phyloP scores from a whole-genome alignment of 2,888 invertebrate genomes.

The Tethea ocularis region DNA sequence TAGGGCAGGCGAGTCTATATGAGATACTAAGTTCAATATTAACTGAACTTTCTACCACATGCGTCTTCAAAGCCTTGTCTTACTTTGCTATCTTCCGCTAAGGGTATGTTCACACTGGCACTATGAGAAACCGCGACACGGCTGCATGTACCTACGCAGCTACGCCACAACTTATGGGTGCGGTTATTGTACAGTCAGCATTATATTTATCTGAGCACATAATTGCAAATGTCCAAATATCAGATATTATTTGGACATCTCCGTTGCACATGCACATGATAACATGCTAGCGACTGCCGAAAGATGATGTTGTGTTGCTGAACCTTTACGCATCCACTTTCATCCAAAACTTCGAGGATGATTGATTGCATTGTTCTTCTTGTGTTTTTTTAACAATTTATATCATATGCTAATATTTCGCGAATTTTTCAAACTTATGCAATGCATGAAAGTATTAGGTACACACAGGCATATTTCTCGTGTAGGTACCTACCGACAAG shows the following conservation, averaged over 20 bases:
- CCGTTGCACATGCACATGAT: too few species aligned
- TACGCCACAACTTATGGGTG: neutral
- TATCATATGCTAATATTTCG: neutral
- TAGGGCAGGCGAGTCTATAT: neutral
- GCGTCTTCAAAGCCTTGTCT: neutral
- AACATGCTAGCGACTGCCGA: neutral
- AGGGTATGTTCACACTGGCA: neutral
- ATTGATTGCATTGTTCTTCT: conserved; percentile 1
- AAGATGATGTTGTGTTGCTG: neutral
- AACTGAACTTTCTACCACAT: neutral
- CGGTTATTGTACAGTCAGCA: conserved; percentile 5
- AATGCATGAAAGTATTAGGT: too few species aligned
- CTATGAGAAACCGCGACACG: neutral
- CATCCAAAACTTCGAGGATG: neutral
- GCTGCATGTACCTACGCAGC: neutral
- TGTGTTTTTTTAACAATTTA: neutral
- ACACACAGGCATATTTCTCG: too few species aligned
- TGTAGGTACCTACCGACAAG: too few species aligned
- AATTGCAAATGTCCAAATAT: too few species aligned
- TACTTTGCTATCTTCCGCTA: neutral
- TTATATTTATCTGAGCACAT: too few species aligned
- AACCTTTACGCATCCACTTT: neutral
- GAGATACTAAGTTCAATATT: neutral
- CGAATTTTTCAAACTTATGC: neutral
- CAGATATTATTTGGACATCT: too few species aligned